These are phyloP conservation scores for Acrocephalus kingi DNA, from an alignment of 2,113 vertebrate genomes.

Conservation along the genomic window DNA sequence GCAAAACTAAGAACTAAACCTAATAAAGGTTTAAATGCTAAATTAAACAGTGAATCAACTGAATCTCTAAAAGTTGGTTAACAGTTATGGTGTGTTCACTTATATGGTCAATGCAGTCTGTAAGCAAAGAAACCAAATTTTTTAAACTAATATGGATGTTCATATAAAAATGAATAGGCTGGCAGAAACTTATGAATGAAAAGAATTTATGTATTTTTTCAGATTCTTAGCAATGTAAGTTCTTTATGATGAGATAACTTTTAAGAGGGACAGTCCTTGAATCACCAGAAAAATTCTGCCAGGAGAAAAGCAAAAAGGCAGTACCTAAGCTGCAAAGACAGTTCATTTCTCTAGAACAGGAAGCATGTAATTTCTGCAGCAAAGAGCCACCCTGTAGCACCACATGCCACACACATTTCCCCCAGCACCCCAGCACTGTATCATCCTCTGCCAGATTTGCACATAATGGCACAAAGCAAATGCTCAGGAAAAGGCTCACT, in stretches of 20 bases:
- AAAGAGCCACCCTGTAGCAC: not conserved
- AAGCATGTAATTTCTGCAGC: not conserved
- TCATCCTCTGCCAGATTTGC: not conserved
- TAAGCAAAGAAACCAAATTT: not conserved
- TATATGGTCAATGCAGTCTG: not conserved
- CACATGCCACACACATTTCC: not conserved
- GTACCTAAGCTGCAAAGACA: not conserved
- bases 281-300: not conserved
- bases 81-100: not conserved
- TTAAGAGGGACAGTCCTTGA: not conserved
- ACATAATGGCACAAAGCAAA: not conserved
- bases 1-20: not conserved
- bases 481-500: not conserved
- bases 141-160: not conserved
- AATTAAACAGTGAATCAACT: not conserved
- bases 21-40: not conserved
- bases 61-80: not conserved
- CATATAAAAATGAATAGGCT: not conserved
- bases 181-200: not conserved
- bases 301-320: not conserved
- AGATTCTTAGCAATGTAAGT: not conserved
- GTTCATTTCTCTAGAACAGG: not conserved
- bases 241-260: not conserved
- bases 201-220: not conserved
- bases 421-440: not conserved